These are phyloP conservation scores for Hanleya hanleyi DNA, from an alignment of 2,888 invertebrate species.

Conservation along the genomic window DNA sequence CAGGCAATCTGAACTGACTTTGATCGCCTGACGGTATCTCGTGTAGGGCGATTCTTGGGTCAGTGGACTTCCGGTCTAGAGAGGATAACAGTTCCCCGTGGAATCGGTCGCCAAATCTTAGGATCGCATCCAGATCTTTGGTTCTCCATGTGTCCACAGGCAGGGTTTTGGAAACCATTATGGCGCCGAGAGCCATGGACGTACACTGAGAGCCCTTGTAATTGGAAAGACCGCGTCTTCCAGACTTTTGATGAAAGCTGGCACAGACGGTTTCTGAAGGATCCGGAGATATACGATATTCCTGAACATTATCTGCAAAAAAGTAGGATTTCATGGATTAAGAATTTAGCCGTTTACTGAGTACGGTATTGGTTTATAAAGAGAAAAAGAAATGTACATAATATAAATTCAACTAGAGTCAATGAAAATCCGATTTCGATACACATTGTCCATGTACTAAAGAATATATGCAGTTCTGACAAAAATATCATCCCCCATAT, in stretches of 20 bases:
- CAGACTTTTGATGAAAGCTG: not conserved
- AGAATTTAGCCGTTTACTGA: too few relatives aligned
- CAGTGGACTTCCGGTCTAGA: not conserved
- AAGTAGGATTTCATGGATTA: too few relatives aligned
- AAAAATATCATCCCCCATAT: too few relatives aligned
- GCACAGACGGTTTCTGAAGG: not conserved
- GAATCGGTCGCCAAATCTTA: not conserved
- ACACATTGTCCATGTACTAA: too few relatives aligned
- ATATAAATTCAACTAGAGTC: too few relatives aligned
- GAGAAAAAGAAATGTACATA: too few relatives aligned
- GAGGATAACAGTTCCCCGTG: not conserved
- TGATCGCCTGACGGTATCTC: not conserved
- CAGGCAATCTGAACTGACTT: not conserved
- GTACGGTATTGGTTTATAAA: too few relatives aligned
- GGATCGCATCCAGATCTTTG: not conserved
- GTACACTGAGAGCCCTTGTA: not conserved
- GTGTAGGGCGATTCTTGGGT: not conserved
- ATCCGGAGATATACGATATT: too few relatives aligned
- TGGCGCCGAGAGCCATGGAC: slow-evolving; percentile 10
- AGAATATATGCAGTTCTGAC: too few relatives aligned
- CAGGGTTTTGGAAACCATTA: not conserved
- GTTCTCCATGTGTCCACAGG: not conserved
- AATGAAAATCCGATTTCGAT: too few relatives aligned
- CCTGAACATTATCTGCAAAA: too few relatives aligned
- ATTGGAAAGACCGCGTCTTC: not conserved